These are phyloP conservation scores for Latrodectus hesperus DNA, from an alignment of 2,888 invertebrate genomes.

Conservation along the genomic window DNA sequence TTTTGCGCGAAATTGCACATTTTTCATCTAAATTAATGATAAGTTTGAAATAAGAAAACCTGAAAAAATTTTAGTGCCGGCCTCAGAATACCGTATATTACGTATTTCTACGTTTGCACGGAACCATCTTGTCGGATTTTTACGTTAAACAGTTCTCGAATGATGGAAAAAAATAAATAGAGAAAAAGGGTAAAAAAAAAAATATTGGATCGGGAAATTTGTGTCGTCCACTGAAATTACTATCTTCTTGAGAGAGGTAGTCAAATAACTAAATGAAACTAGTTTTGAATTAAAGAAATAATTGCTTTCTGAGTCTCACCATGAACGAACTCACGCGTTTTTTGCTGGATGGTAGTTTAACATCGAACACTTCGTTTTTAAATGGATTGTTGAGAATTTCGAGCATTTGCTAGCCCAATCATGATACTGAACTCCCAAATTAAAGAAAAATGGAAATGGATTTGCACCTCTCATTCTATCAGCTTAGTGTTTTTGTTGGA, in stretches of 20 bases:
- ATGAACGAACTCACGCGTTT: conserved; percentile 23
- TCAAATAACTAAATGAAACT: conserved; percentile 64
- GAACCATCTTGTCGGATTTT: conserved; percentile 25
- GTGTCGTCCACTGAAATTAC: conserved; percentile 62
- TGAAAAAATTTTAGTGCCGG: conserved; percentile 17
- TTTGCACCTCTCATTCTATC: too few relatives aligned
- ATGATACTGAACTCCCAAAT: too few relatives aligned
- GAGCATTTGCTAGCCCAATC: too few relatives aligned
- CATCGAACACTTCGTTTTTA: too few relatives aligned
- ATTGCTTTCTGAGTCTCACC: conserved; percentile 47
- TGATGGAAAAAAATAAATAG: conserved; percentile 30
- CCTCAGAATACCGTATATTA: conserved; percentile 53
- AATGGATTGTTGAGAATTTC: too few relatives aligned
- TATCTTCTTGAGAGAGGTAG: conserved; percentile 37
- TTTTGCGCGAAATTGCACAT: conserved; percentile 62
- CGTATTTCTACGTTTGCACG: conserved; percentile 65
- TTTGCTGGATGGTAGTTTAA: neutral
- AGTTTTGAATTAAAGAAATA: conserved; percentile 66
- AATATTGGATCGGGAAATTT: conserved; percentile 47
- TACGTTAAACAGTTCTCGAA: conserved; percentile 38
- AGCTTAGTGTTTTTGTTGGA: too few relatives aligned
- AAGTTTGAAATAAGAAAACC: conserved; percentile 67
- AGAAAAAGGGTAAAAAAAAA: conserved; percentile 8
- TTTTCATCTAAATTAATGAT: conserved; percentile 69
- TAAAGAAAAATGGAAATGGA: too few relatives aligned